Conservation (phyloP, 1,140 invertebrate genomes). For the Macrocentrus cingulum region DNA sequence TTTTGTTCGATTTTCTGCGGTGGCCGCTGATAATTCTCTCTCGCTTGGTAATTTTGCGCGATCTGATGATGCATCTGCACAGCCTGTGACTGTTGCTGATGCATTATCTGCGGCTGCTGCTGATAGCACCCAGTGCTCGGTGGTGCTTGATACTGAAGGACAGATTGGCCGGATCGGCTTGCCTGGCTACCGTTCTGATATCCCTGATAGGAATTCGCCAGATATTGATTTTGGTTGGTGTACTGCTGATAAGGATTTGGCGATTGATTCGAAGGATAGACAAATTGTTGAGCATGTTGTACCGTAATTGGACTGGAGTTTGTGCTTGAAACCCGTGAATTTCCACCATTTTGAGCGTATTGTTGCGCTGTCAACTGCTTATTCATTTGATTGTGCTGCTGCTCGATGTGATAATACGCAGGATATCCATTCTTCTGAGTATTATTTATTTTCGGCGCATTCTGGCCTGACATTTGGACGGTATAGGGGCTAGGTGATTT, state of each 20-base stretch:
- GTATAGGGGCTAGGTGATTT: slow-evolving; percentile 52
- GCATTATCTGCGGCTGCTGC: slow-evolving; percentile 34
- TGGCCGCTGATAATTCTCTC: slow-evolving; percentile 47
- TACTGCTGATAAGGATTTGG: slow-evolving; percentile 44
- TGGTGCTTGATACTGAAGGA: slow-evolving; percentile 52
- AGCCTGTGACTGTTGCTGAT: slow-evolving; percentile 33
- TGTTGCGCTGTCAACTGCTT: slow-evolving; percentile 42
- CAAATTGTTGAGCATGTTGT: slow-evolving; percentile 44
- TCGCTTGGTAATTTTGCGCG: slow-evolving; percentile 53
- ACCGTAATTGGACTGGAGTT: slow-evolving; percentile 52
- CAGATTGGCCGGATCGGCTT: slow-evolving; percentile 46
- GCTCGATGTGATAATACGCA: slow-evolving; percentile 51
- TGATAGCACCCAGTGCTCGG: slow-evolving; percentile 44
- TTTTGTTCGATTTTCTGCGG: slow-evolving; percentile 44
- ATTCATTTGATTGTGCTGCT: slow-evolving; percentile 56
- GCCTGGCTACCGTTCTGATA: slow-evolving; percentile 44
- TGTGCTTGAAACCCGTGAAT: slow-evolving; percentile 44
- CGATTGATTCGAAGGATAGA: slow-evolving; percentile 43
- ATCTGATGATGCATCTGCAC: slow-evolving; percentile 39
- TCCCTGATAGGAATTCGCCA: slow-evolving; percentile 42
- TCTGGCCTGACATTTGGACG: slow-evolving; percentile 45
- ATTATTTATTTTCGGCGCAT: slow-evolving; percentile 37
- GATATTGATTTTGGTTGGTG: slow-evolving; percentile 40
- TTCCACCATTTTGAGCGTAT: slow-evolving; percentile 35
- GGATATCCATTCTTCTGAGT: slow-evolving; percentile 42